These are phyloP conservation scores for Ascaphus truei DNA, from an alignment of 2,113 vertebrate genomes.

Conservation along the genomic window DNA sequence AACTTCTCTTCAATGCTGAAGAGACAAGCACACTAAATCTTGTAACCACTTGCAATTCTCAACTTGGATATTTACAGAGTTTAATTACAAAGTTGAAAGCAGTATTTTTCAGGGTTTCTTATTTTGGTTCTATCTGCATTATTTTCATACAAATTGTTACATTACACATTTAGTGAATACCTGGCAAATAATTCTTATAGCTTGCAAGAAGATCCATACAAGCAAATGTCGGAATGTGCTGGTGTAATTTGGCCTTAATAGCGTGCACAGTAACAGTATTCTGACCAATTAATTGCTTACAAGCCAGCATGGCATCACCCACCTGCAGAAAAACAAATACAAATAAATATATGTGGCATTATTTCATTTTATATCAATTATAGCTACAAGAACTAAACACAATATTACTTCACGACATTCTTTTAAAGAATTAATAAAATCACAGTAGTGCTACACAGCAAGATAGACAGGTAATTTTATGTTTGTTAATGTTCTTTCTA, in stretches of 20 bases:
- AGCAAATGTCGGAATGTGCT: slow-evolving; percentile 66
- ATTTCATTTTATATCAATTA: background rate
- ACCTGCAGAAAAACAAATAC: slow-evolving; percentile 52
- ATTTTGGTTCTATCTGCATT: no score
- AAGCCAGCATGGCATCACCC: slow-evolving; percentile 52
- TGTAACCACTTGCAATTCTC: no score
- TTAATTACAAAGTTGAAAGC: no score
- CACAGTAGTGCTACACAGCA: slow-evolving; percentile 2
- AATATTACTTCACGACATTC: slow-evolving; percentile 10
- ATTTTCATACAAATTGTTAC: no score
- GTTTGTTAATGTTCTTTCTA: slow-evolving; percentile 28
- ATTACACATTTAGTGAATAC: no score
- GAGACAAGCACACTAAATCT: no score
- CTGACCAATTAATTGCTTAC: slow-evolving; percentile 57
- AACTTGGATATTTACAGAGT: no score
- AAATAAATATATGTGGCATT: background rate
- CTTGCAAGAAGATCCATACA: slow-evolving; percentile 66
- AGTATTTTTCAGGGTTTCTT: no score
- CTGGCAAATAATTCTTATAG: slow-evolving; percentile 59
- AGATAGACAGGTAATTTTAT: slow-evolving; percentile 31
- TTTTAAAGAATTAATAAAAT: slow-evolving; percentile 6
- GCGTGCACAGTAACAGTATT: slow-evolving; percentile 41
- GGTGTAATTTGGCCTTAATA: slow-evolving; percentile 39
- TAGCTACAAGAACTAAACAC: background rate
- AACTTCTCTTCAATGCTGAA: no score